These are phyloP conservation scores for Notocelia uddmanniana DNA, from an alignment of 2,888 invertebrate genomes.

Conservation along the genomic window DNA sequence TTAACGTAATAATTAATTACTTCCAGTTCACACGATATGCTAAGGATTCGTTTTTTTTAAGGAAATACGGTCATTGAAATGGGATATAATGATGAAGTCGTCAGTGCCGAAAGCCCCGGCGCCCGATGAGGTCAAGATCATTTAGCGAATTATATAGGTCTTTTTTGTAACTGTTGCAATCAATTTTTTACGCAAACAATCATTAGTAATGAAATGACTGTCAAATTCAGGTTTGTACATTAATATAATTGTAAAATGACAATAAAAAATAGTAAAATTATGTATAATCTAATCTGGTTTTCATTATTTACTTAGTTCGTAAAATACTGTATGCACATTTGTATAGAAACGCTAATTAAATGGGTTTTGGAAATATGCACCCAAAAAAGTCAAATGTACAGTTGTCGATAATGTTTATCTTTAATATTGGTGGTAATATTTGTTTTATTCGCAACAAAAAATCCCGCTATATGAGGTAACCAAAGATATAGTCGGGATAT, in stretches of 20 bases:
- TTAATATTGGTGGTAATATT: too few species aligned
- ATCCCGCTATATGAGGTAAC: too few species aligned
- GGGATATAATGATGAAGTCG: conserved; percentile 51
- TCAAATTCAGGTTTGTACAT: conserved; percentile 23
- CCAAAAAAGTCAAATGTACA: too few species aligned
- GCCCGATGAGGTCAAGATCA: conserved; percentile 24
- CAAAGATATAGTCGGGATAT: too few species aligned
- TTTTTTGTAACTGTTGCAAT: conserved; percentile 6
- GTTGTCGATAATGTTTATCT: too few species aligned
- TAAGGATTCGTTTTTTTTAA: conserved; percentile 81
- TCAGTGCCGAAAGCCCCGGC: conserved; percentile 25
- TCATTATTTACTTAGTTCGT: conserved; percentile 18
- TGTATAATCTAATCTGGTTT: conserved; percentile 27
- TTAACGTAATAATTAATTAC: too few species aligned
- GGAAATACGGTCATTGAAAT: conserved; percentile 62
- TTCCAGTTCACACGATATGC: conserved; percentile 63
- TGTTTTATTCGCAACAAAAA: too few species aligned
- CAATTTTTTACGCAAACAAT: conserved; percentile 15
- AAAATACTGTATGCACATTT: neutral
- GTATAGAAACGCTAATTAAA: neutral
- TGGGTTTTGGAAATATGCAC: too few species aligned
- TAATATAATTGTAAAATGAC: conserved; percentile 31
- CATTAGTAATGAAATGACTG: conserved; percentile 23
- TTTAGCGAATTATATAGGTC: conserved; percentile 12
- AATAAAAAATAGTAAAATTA: conserved; percentile 40